Evolutionary conservation across 1,140 invertebrate species (phyloP).

Genomic region (Pseudomyrmex dendroicus): DNA sequence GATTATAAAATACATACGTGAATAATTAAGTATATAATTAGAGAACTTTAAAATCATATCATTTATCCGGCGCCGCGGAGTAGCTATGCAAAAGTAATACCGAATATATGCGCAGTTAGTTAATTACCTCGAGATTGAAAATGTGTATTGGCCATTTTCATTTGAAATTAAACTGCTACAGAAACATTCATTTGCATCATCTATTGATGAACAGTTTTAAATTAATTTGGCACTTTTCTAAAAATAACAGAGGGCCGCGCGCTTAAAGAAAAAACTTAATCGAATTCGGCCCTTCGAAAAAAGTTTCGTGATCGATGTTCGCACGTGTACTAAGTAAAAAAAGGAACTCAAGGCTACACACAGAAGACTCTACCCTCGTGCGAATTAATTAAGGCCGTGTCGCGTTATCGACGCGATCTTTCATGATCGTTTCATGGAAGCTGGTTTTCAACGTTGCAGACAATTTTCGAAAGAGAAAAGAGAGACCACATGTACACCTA

Average conservation of each 20-base stretch:
- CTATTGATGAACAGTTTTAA: slow-evolving; percentile 65
- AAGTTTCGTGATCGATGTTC: background rate
- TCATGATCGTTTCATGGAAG: slow-evolving; percentile 41
- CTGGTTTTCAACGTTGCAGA: slow-evolving; percentile 36
- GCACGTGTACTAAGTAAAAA: slow-evolving; percentile 27
- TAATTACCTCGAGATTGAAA: slow-evolving; percentile 66
- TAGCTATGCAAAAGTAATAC: background rate
- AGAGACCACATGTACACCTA: background rate
- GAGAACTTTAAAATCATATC: background rate
- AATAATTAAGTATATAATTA: background rate
- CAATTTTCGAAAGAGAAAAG: slow-evolving; percentile 51
- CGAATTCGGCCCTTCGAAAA: slow-evolving; percentile 62
- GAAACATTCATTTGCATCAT: slow-evolving; percentile 62
- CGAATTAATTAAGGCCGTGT: slow-evolving; percentile 57
- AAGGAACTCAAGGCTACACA: slow-evolving; percentile 47
- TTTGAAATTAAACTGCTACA: slow-evolving; percentile 63
- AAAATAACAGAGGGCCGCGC: slow-evolving; percentile 3
- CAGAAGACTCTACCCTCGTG: slow-evolving; percentile 28
- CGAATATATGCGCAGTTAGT: slow-evolving; percentile 11
- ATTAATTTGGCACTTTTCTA: slow-evolving; percentile 70
- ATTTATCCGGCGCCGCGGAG: background rate
- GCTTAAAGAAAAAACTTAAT: slow-evolving; percentile 58
- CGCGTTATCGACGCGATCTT: slow-evolving; percentile 61
- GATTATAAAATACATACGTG: background rate
- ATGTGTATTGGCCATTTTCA: slow-evolving; percentile 52